A percentile compares a stretch with the other conserved stretches of the same genome.
Evolutionary conservation across 2,797 vertebrate species (phyloP).

Genomic region (Artibeus jamaicensis): DNA sequence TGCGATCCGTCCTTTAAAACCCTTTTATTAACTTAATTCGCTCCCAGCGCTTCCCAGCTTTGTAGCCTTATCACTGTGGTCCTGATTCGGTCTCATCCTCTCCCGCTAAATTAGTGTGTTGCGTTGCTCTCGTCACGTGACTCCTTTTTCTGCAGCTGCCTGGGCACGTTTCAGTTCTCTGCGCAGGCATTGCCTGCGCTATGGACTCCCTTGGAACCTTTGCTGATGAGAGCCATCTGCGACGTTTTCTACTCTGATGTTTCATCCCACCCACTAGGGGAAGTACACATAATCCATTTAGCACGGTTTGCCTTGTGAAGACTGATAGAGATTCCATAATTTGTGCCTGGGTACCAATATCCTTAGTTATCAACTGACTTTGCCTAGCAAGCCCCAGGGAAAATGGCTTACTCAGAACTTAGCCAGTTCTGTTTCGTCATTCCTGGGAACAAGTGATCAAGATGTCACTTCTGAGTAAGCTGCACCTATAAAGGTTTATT

Average conservation of each 20-base stretch:
- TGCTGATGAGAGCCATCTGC: not conserved
- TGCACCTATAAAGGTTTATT: not conserved
- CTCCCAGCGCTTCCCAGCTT: not conserved
- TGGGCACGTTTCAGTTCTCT: not conserved
- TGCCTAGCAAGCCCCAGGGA: not conserved
- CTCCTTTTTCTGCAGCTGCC: not conserved
- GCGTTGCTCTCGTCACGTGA: conserved; percentile 53
- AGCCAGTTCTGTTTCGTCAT: not conserved
- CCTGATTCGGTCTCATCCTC: not conserved
- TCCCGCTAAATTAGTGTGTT: conserved; percentile 10
- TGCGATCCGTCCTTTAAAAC: not conserved
- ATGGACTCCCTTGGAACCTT: not conserved
- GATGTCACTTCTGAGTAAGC: not conserved
- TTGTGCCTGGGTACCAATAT: not conserved
- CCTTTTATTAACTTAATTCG: not conserved
- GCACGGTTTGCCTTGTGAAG: conserved; percentile 10
- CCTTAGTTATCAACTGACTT: conserved; percentile 4
- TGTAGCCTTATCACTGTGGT: not conserved
- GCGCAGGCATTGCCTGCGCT: not conserved
- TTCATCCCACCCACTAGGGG: not conserved
- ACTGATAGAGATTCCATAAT: not conserved
- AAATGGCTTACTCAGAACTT: not conserved
- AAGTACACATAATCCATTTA: conserved; percentile 4
- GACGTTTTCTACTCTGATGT: not conserved
- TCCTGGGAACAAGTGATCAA: conserved; percentile 26